Evolutionary conservation across 1,140 invertebrate species (phyloP), one percentile per base, ranked within the genome.

Genomic region (Nephotettix cincticeps): DNA sequence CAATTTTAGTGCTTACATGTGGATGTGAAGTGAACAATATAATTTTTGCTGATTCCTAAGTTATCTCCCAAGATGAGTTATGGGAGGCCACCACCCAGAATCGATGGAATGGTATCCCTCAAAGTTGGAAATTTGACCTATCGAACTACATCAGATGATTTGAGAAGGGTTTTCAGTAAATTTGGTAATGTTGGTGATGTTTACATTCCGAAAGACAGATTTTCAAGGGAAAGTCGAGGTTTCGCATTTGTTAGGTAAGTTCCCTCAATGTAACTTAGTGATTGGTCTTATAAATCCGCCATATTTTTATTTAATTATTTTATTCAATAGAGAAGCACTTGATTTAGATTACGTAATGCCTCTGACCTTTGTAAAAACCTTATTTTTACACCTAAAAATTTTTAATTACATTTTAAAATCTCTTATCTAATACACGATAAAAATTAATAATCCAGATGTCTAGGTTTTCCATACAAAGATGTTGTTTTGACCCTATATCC

Each of bases 91-190:
- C 95, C 96, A 70, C 95, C 96, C 36, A 89, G 93, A 74, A 97
- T 97, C 73, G 94, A 97, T 78, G 94, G 95, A 72, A 98, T 99
- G 96, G 91, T 95, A 40, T 98, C 96, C 0, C 82, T 99, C 30
- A 99, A 99, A 87, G 96, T 99, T 25, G 97, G 99, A 81, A 99
- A 99, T 88, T 85, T 99, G 67, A 98, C 97, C 28, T 99, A 98
- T 79, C 87, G 97, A 73, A 99, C 97, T 25, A 97, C 95, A 25
- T 93, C 93, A 40, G 96, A 97, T 80, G 96, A 98, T 86, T 84
- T 99, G 61, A 88, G 95, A 76, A 87, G 95, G 75, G 93, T 95
- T 56, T 99, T 99, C 80, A 95, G 97, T 80, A 90, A 96, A 82
- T 99, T 95, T 82, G 97, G 97, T 28, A 94, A 98, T 81, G 94